Base-by-base conservation (phyloP, 2,797 vertebrate species). In the Macropodus opercularis region DNA sequence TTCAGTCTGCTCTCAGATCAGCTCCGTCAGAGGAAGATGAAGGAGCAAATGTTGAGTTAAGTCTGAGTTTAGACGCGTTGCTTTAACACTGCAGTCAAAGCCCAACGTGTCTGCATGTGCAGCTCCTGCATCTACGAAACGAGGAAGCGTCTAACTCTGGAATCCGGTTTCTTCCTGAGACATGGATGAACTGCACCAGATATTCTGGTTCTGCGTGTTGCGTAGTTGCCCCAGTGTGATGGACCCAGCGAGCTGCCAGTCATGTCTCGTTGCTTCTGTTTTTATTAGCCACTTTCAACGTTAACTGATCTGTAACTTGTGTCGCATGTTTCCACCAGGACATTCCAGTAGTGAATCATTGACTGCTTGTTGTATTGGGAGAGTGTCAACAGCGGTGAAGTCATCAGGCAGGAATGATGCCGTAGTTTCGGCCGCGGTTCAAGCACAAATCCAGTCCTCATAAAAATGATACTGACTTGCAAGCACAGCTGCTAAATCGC, bases 291-390 rank as follows among this genome's bases (percentile, higher is more conserved):
- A n/a, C n/a, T n/a, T n/a, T n/a, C n/a, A n/a, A n/a, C n/a, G n/a
- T n/a, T n/a, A n/a, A 0, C 41, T 53, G 31, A 63, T 59, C 47
- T 17, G n/a, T 57, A 36, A 54, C 24, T 72, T 40, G 14, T 24
- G 0, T 36, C 15, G 32, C 24, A 22, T 23, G 14, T 63, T 17
- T 59, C 32, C 50, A 23, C 22, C 40, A 14, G 43, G 40, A 76
- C 23, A 24, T 57, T 26, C 59, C 52, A n/a, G 46, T 38, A 23
- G 60, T 74, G 74, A 63, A 76, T 71, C 32, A 54, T 39, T 41
- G 35, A 76, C 36, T 38, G 5, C 40, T 23, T 2, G 22, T 19
- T 39, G 17, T 35, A 24, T 19, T 9, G 47, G 43, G 35, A 47
- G 57, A 12, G 2, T 8, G 21, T 59, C 31, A 4, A 2, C n/a